Conservation (phyloP, 2,797 vertebrate genomes). For the Aselliscus stoliczkanus region DNA sequence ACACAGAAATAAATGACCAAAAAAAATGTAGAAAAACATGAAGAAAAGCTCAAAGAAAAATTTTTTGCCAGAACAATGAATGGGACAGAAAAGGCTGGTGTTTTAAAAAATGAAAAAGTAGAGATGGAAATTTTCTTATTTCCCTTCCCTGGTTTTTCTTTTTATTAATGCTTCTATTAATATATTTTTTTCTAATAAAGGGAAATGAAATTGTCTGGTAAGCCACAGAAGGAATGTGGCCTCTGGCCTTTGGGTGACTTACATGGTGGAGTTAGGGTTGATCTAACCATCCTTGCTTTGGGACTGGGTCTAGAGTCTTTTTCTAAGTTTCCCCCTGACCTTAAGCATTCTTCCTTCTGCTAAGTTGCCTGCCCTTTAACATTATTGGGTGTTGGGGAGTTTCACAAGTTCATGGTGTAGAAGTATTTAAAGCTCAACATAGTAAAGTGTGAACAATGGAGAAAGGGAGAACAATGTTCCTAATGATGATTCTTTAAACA, state of each 20-base stretch:
- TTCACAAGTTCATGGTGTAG: neutral
- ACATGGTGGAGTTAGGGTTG: neutral
- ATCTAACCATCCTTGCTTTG: neutral
- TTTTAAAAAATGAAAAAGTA: neutral
- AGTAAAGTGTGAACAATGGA: neutral
- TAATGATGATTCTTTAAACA: neutral
- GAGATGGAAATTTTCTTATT: neutral
- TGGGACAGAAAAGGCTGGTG: slow-evolving; percentile 9
- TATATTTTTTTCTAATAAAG: neutral
- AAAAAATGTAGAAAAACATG: neutral
- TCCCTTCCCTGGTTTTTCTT: neutral
- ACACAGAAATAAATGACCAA: neutral
- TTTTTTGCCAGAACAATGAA: neutral
- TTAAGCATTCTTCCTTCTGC: neutral
- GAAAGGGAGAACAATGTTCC: neutral
- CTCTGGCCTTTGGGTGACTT: neutral
- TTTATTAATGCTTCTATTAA: neutral
- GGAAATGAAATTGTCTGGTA: neutral
- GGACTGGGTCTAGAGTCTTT: neutral
- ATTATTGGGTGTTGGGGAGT: neutral
- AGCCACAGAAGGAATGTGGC: neutral
- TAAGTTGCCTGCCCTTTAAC: neutral
- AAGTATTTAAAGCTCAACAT: neutral
- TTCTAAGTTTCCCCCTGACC: neutral
- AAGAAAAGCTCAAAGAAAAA: neutral